Conservation (phyloP, 2,113 vertebrate genomes). For the Rhombomys opimus region DNA sequence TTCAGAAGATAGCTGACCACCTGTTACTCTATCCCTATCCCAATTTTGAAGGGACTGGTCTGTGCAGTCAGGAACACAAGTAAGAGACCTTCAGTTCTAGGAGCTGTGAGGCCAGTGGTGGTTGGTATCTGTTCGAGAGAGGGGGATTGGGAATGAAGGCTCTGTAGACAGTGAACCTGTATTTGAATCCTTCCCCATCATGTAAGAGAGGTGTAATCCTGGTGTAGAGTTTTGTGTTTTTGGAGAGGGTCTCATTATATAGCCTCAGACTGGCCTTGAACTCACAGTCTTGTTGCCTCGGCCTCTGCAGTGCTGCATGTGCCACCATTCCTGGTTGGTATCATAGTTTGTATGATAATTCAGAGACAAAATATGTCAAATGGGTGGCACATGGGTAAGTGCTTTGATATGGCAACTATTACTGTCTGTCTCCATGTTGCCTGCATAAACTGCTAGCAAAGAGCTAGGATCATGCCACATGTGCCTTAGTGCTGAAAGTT, state of each 20-base stretch:
- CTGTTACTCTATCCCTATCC: neutral
- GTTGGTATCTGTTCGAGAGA: neutral
- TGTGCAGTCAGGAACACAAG: too few species aligned
- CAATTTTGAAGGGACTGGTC: neutral
- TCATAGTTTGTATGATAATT: neutral
- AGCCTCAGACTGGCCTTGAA: neutral
- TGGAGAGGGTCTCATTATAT: neutral
- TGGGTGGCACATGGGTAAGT: too few species aligned
- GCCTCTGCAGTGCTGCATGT: neutral
- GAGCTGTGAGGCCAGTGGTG: too few species aligned
- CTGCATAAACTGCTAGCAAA: neutral
- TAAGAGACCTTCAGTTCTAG: neutral
- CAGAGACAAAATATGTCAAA: neutral
- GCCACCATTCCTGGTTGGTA: neutral
- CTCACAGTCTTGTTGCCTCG: neutral
- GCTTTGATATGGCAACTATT: neutral
- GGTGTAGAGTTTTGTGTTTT: neutral
- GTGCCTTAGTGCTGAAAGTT: rapidly evolving
- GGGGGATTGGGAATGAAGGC: neutral
- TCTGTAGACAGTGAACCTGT: neutral
- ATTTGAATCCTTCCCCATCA: neutral
- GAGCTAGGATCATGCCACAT: neutral
- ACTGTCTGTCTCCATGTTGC: rapidly evolving
- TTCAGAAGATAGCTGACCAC: neutral
- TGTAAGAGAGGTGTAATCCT: neutral